Evolutionary conservation across 1,140 invertebrate species (phyloP).

Genomic region (Anagrus nilaparvatae): DNA sequence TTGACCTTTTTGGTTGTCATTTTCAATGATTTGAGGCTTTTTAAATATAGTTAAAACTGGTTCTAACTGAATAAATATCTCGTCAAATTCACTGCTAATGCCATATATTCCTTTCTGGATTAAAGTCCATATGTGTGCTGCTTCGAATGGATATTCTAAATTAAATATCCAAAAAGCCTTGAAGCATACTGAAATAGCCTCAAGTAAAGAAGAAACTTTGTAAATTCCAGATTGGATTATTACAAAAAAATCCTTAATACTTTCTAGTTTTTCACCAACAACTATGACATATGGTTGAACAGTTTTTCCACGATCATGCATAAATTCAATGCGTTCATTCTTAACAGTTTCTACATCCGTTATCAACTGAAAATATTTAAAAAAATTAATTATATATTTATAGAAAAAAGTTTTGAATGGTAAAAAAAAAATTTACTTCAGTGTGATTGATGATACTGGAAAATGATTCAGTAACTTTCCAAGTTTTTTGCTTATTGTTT

Average conservation of each 20-base stretch:
- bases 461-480: conserved; percentile 3
- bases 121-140: conserved; percentile 9
- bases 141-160: conserved; percentile 6
- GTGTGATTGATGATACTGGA: background rate
- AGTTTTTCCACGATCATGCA: background rate
- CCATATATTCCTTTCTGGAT: conserved; percentile 8
- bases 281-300: conserved; percentile 12
- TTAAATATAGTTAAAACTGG: background rate
- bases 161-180: conserved; percentile 10
- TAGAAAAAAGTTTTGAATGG: background rate
- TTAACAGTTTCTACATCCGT: background rate
- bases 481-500: background rate
- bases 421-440: background rate
- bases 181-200: conserved; percentile 11
- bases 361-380: conserved; percentile 6
- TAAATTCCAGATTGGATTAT: background rate
- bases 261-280: conserved; percentile 2
- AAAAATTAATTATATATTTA: background rate
- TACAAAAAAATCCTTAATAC: conserved; percentile 5
- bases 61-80: background rate
- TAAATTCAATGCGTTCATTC: background rate
- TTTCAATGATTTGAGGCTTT: background rate
- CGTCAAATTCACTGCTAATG: background rate
- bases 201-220: background rate
- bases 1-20: too few species aligned